Conservation (phyloP, 2,888 invertebrate genomes). For the Caenorhabditis sp. region DNA sequence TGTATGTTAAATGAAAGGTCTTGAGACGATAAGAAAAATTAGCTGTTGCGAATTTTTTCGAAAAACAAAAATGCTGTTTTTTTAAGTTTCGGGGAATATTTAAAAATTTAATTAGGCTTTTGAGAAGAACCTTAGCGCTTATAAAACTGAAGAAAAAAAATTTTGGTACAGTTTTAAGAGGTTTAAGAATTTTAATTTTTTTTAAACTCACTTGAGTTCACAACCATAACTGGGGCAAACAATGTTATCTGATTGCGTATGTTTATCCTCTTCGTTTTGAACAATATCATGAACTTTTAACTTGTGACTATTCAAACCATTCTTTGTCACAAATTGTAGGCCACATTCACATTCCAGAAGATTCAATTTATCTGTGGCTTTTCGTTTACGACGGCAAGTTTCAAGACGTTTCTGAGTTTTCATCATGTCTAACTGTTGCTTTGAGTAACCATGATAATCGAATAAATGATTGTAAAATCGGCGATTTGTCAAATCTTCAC, state of each 20-base stretch:
- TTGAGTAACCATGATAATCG: slow-evolving; percentile 40
- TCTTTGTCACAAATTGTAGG: slow-evolving; percentile 22
- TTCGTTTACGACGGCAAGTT: slow-evolving; percentile 8
- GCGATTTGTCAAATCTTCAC: slow-evolving; percentile 21
- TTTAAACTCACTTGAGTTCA: slow-evolving; percentile 12
- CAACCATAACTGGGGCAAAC: slow-evolving; percentile 36
- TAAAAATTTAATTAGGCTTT: too few relatives aligned
- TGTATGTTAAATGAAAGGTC: too few relatives aligned
- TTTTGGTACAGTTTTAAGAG: too few relatives aligned
- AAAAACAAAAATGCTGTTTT: too few relatives aligned
- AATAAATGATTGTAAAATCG: slow-evolving; percentile 44
- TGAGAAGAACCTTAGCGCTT: background rate
- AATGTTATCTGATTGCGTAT: slow-evolving; percentile 2
- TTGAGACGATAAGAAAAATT: too few relatives aligned
- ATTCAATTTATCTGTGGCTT: background rate
- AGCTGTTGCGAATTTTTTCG: too few relatives aligned
- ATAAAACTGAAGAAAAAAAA: background rate
- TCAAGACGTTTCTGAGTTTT: slow-evolving; percentile 30
- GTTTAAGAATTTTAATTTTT: too few relatives aligned
- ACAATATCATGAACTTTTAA: slow-evolving; percentile 11
- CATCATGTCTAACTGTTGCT: slow-evolving; percentile 33
- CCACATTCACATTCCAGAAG: slow-evolving; percentile 25
- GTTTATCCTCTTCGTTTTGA: background rate
- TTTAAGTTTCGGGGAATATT: too few relatives aligned
- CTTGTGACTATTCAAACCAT: slow-evolving; percentile 21